Conservation (phyloP, 2,797 vertebrate species). For the Gorsachius magnificus region DNA sequence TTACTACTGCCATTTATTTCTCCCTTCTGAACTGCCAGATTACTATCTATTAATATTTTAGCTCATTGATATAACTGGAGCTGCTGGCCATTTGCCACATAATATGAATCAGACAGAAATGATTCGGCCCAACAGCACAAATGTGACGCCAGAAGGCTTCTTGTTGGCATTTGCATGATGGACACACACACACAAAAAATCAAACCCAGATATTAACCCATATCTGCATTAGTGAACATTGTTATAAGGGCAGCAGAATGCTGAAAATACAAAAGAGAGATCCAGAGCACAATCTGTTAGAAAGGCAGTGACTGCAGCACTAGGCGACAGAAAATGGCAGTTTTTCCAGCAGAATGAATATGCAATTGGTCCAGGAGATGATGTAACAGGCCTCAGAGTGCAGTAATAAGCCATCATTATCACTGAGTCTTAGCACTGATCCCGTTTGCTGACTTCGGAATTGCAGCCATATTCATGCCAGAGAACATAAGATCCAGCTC, state of each 20-base stretch:
- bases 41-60: slow-evolving; percentile 49
- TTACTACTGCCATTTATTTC: slow-evolving; percentile 29
- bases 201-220: not conserved
- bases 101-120: slow-evolving; percentile 29
- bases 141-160: not conserved
- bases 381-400: not conserved
- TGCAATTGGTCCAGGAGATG: not conserved
- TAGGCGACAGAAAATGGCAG: not conserved
- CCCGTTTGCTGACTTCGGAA: not conserved
- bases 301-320: not conserved
- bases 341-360: not conserved
- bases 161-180: not conserved
- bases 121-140: slow-evolving; percentile 40
- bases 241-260: not conserved
- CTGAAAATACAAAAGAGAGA: not conserved
- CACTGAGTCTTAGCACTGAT: not conserved
- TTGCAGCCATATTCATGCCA: not conserved
- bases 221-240: not conserved
- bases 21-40: slow-evolving; percentile 39
- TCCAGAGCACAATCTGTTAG: not conserved
- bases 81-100: slow-evolving; percentile 25
- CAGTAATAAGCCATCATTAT: not conserved
- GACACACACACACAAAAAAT: not conserved
- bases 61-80: slow-evolving; percentile 46
- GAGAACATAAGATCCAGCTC: not conserved